Base-by-base conservation (phyloP, 2,888 invertebrate species). In the Silvanus unidentatus region DNA sequence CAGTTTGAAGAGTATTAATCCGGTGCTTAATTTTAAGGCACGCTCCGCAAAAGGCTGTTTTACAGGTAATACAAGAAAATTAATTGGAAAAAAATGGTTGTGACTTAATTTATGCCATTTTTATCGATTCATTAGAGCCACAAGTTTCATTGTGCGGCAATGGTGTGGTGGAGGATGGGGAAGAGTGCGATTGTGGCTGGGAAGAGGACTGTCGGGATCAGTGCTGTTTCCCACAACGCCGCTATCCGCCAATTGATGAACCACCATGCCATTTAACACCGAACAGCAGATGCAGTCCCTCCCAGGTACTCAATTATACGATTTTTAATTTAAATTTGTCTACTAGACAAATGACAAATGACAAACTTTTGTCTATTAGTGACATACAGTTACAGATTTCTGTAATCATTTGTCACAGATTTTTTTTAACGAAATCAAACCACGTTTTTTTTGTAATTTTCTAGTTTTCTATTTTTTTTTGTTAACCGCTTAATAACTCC, bases 181-280 rank as follows among this genome's bases (percentile, higher is more conserved):
- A 99, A 74, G 88, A 98, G 71, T 99, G 99, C 71, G 99, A 99
- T 74, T 99, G 98, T 71, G 99, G 99, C 44, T 96, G 93, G 93
- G 92, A 92, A 62, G 91, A 94, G 62, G 96, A 97, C 68, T 98
- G 98, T 71, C 82, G 86, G 44, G 95, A 94, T 70, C 80, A 82
- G 38, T 98, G 98, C 70, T 99, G 98, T 70, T 88, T 86, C 59
- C 94, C 95, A 28, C 92, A 93, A 76, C 80, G 88, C 37, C 81
- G 86, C 30, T 82, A 88, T 58, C 85, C 89, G 3, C 83, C 86
- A 40, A 64, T 77, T 8, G 81, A 81, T 50, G 89, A 92, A 71
- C 84, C 84, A 41, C 93, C 93, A 0, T 96, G 96, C 72, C 86
- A 84, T 40, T 79, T 94, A 49, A 88, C 89, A 2, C 88, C 92